Evolutionary conservation across 2,797 vertebrate species (phyloP), one percentile per base, ranked within the genome.

Genomic region (Uromys caudimaculatus): DNA sequence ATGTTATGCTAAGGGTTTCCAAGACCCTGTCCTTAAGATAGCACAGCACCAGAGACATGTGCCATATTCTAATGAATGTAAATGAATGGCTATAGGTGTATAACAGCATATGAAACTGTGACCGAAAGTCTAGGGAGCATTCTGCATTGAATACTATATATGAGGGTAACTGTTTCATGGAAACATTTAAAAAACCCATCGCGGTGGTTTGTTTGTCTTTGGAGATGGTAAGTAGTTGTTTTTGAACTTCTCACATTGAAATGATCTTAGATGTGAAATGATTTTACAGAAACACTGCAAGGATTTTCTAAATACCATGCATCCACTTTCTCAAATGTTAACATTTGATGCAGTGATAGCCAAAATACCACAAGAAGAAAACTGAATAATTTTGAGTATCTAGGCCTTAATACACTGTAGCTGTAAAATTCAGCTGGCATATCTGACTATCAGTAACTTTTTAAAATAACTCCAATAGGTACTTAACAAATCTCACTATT

Each of bases 201-300:
- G 4, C 4, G 4, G 6, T 35, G 13, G 2, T 73, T 56, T 75
- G 52, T 75, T 89, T 75, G 54, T 47, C 86, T 76, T 89, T 60
- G 27, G 27, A 76, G 54, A 76, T 44, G 27, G 38, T 44, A 56
- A 58, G 38, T 56, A 87, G 50, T 86, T 90, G n/a, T 62, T 58
- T 86, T 86, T 71, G 56, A 78, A 67, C 29, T 35, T 87, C 60
- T 77, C 50, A n/a, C 52, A 78, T 16, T 62, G 41, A 97, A 94
- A 85, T 92, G 4, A 92, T 85, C 52, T 93, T 47, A 76, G 47
- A 60, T 44, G 84, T 90, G 71, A 24, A 85, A 95, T 91, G 87
- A n/a, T 6, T 47, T n/a, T 84, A 9, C 29, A 88, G 71, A 56
- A 69, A 64, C n/a, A 19, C 41, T 38, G 71, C 29, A 89, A 41